These are phyloP conservation scores for Mylabris sibirica DNA, from an alignment of 2,888 invertebrate genomes.

Conservation along the genomic window DNA sequence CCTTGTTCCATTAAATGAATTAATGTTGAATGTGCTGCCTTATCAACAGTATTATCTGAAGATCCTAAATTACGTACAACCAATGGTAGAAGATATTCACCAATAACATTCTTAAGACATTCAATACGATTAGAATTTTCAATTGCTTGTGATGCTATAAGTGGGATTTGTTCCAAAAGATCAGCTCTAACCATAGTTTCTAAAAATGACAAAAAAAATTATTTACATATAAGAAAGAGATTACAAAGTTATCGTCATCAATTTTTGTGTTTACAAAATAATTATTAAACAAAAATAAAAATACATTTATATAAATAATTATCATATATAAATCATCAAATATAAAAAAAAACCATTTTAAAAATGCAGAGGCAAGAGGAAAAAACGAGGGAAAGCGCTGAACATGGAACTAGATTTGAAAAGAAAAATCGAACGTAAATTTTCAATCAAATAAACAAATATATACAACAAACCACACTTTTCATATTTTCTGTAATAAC, in stretches of 20 bases:
- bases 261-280: too few species aligned
- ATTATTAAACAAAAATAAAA: too few species aligned
- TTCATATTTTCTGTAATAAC: too few species aligned
- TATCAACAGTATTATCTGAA: slow-evolving; percentile 70
- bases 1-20: slow-evolving; percentile 71
- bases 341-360: slow-evolving; percentile 20
- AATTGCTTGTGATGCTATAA: slow-evolving; percentile 69
- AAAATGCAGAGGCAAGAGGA: slow-evolving; percentile 20
- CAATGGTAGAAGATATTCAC: slow-evolving; percentile 68
- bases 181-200: slow-evolving; percentile 69
- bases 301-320: too few species aligned
- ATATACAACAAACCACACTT: too few species aligned
- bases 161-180: slow-evolving; percentile 73
- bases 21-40: slow-evolving; percentile 70
- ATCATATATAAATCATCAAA: too few species aligned
- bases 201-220: slow-evolving; percentile 55
- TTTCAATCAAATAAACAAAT: not conserved
- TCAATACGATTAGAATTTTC: slow-evolving; percentile 61
- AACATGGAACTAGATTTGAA: slow-evolving; percentile 1
- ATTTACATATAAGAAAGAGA: too few species aligned
- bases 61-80: slow-evolving; percentile 70
- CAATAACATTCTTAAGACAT: slow-evolving; percentile 63
- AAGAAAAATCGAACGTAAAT: not conserved
- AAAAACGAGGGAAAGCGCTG: slow-evolving; percentile 23
- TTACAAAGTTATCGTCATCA: too few species aligned